phyloP scores from a whole-genome alignment of 2,888 invertebrate species.

The Oscheius onirici region DNA sequence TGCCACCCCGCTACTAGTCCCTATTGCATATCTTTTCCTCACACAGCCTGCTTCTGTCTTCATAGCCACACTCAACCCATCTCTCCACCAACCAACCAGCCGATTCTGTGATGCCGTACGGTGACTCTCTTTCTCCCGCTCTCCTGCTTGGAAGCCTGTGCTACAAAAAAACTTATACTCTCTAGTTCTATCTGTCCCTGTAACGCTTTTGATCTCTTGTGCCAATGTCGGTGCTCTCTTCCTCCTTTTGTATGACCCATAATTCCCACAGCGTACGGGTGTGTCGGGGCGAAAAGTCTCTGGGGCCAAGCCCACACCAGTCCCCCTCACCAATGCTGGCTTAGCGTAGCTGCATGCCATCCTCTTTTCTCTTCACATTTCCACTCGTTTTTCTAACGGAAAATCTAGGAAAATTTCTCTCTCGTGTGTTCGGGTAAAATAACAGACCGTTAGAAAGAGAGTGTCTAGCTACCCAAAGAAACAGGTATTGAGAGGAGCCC shows the following conservation, averaged over 20 bases:
- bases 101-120: conserved; percentile 33
- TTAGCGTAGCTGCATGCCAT: conserved; percentile 13
- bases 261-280: conserved; percentile 10
- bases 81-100: not conserved
- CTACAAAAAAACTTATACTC: not conserved
- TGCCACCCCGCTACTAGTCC: conserved; percentile 64
- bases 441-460: too few species aligned
- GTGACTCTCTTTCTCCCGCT: conserved; percentile 27
- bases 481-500: too few species aligned
- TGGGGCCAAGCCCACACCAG: conserved; percentile 10
- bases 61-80: not conserved
- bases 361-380: not conserved
- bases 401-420: too few species aligned
- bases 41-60: conserved; percentile 38
- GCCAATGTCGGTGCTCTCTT: conserved; percentile 20
- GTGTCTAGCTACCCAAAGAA: too few species aligned
- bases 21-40: not conserved
- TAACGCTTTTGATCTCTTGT: conserved; percentile 26
- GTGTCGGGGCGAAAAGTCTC: not conserved
- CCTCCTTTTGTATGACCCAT: not conserved
- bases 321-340: not conserved
- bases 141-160: not conserved
- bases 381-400: not conserved
- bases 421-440: too few species aligned
- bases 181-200: conserved; percentile 5